phyloP scores from a whole-genome alignment of 2,797 vertebrate genomes.

The Chelonia mydas region DNA sequence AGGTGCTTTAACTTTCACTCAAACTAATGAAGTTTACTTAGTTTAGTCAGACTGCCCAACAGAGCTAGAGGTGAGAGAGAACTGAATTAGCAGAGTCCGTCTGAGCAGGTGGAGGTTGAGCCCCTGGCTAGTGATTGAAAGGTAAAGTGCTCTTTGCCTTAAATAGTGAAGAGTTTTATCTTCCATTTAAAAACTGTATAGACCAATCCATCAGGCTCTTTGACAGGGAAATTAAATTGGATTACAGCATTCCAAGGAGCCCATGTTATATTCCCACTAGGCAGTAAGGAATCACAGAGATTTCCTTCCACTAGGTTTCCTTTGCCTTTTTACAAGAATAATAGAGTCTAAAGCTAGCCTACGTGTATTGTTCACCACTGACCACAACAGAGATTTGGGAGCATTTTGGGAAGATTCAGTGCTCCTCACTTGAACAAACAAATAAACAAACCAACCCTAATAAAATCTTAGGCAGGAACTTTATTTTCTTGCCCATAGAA shows the following conservation, averaged over 20 bases:
- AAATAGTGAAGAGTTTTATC: slow-evolving; percentile 58
- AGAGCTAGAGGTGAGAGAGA: background rate
- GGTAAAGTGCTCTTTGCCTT: slow-evolving; percentile 36
- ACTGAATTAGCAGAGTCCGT: slow-evolving; percentile 3
- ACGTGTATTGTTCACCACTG: background rate
- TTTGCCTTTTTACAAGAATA: slow-evolving; percentile 30
- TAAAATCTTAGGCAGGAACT: background rate
- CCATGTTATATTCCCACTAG: slow-evolving; percentile 65
- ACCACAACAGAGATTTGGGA: background rate
- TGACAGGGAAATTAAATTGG: slow-evolving; percentile 79
- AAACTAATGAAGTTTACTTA: slow-evolving; percentile 20
- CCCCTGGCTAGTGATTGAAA: slow-evolving; percentile 33
- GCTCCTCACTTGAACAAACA: background rate
- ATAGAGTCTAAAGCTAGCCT: background rate
- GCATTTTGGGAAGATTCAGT: slow-evolving; percentile 1
- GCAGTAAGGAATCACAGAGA: slow-evolving; percentile 69
- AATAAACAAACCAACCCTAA: background rate
- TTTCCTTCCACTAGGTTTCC: slow-evolving; percentile 32
- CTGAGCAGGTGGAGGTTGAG: slow-evolving; percentile 9
- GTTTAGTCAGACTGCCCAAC: background rate
- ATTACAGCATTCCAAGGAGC: slow-evolving; percentile 71
- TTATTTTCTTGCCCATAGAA: background rate
- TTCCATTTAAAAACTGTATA: slow-evolving; percentile 66
- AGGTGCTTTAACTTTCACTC: slow-evolving; percentile 31
- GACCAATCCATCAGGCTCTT: slow-evolving; percentile 70